Evolutionary conservation across 2,888 invertebrate genomes (phyloP).

Genomic region (Cheilosia variabilis): DNA sequence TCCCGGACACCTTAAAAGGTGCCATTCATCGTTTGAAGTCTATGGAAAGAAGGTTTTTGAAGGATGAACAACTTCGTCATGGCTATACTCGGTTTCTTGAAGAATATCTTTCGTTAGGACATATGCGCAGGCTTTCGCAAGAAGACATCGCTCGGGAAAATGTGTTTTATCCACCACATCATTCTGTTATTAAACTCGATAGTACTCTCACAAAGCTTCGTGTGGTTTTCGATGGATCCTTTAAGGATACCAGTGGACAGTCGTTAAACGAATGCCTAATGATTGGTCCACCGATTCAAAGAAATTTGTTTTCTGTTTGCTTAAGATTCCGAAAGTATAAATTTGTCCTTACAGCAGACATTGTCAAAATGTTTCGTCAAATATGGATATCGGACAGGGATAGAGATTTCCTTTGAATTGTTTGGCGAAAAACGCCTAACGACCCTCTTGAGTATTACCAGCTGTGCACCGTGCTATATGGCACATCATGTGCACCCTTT

Average conservation of each 20-base stretch:
- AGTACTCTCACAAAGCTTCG: conserved; percentile 19
- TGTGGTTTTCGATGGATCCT: conserved; percentile 48
- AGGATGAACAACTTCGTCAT: conserved; percentile 26
- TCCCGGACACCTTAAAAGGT: conserved; percentile 13
- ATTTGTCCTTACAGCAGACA: conserved; percentile 28
- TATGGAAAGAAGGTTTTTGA: conserved; percentile 39
- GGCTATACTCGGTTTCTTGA: no score
- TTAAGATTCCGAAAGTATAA: no score
- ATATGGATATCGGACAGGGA: conserved; percentile 37
- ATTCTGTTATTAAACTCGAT: conserved; percentile 3
- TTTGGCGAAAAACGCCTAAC: conserved; percentile 23
- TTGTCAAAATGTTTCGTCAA: conserved; percentile 38
- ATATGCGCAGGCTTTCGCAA: conserved; percentile 54
- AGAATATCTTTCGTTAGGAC: conserved; percentile 56
- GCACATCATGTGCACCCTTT: conserved; percentile 32
- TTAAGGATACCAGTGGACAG: conserved; percentile 41
- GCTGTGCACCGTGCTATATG: not conserved
- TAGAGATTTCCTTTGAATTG: conserved; percentile 22
- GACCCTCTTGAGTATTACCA: conserved; percentile 20
- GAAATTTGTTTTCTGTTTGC: no score
- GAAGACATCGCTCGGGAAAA: conserved; percentile 38
- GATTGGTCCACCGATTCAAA: conserved; percentile 46
- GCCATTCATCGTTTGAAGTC: conserved; percentile 30
- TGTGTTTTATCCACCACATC: conserved; percentile 21
- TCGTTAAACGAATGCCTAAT: conserved; percentile 28